A percentile compares a stretch with the other conserved stretches of the same genome.
phyloP scores from a whole-genome alignment of 1,140 invertebrate species.

The Drosophila dunni region DNA sequence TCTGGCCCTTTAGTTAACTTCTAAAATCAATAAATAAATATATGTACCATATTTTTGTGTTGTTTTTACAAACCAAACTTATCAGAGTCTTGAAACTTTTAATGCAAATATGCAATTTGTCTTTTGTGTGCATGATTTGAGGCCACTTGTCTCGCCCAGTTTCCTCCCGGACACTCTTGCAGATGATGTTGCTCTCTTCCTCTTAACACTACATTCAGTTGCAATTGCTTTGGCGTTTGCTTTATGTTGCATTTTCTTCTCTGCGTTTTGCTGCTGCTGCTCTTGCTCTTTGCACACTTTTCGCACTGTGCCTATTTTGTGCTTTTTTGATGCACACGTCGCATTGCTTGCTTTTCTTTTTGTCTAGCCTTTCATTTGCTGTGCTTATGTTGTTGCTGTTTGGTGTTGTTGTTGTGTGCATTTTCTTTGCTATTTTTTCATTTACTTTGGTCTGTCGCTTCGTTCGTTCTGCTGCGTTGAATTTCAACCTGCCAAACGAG shows the following conservation, averaged over 20 bases:
- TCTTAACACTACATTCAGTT: slow-evolving; percentile 44
- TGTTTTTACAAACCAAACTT: background rate
- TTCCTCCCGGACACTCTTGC: slow-evolving; percentile 9
- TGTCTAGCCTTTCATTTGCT: slow-evolving; percentile 52
- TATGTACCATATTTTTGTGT: too few relatives aligned
- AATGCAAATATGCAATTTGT: background rate
- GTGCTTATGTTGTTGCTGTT: slow-evolving; percentile 43
- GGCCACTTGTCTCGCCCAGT: slow-evolving; percentile 17
- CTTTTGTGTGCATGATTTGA: slow-evolving; percentile 24
- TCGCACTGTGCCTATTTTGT: slow-evolving; percentile 74
- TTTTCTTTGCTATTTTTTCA: slow-evolving; percentile 72
- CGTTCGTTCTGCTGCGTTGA: slow-evolving; percentile 78
- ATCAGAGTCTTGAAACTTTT: too few relatives aligned
- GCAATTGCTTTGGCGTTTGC: slow-evolving; percentile 57
- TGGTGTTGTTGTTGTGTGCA: slow-evolving; percentile 48
- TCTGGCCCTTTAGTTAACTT: too few relatives aligned
- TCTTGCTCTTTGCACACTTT: slow-evolving; percentile 48
- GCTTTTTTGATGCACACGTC: slow-evolving; percentile 48
- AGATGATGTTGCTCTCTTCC: slow-evolving; percentile 24
- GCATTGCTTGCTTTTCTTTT: slow-evolving; percentile 49
- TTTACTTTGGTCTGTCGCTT: slow-evolving; percentile 73
- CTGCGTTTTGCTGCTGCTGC: slow-evolving; percentile 27
- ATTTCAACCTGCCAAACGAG: slow-evolving; percentile 76
- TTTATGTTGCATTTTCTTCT: slow-evolving; percentile 70
- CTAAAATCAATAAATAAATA: too few relatives aligned